Evolutionary conservation across 2,888 invertebrate genomes (phyloP).

Genomic region (Tachina grossa): DNA sequence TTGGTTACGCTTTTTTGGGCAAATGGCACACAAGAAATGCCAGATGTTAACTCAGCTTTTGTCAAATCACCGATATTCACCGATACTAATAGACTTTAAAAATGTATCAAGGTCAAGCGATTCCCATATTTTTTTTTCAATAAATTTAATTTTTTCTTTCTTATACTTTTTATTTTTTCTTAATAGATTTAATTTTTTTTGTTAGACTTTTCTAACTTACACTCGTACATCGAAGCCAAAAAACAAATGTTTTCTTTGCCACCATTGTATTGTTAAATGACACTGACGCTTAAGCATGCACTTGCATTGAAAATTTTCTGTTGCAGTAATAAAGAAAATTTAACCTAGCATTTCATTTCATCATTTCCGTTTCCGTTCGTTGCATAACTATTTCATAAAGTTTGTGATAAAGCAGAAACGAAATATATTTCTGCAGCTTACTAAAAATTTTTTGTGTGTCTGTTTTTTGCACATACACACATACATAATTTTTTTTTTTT

Average conservation of each 20-base stretch:
- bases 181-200: background rate
- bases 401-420: conserved; percentile 26
- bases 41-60: no score
- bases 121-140: no score
- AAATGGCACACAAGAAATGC: no score
- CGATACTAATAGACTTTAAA: no score
- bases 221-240: conserved; percentile 9
- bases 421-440: conserved; percentile 17
- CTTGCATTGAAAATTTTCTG: conserved; percentile 28
- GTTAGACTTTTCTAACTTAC: background rate
- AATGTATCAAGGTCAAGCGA: no score
- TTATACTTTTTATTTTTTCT: background rate
- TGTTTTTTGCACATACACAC: background rate
- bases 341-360: conserved; percentile 66
- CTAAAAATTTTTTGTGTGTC: conserved; percentile 33
- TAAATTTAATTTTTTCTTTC: no score
- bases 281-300: conserved; percentile 57
- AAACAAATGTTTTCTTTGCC: conserved; percentile 54
- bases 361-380: conserved; percentile 70
- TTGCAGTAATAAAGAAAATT: conserved; percentile 63
- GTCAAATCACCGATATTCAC: no score
- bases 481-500: background rate
- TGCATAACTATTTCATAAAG: conserved; percentile 48
- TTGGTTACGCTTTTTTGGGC: no score
- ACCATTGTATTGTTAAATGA: conserved; percentile 67